Percentiles rank a stretch among this genome's conserved stretches.
Conservation (phyloP, 2,797 vertebrate genomes). For the Sorex maritimensis region DNA sequence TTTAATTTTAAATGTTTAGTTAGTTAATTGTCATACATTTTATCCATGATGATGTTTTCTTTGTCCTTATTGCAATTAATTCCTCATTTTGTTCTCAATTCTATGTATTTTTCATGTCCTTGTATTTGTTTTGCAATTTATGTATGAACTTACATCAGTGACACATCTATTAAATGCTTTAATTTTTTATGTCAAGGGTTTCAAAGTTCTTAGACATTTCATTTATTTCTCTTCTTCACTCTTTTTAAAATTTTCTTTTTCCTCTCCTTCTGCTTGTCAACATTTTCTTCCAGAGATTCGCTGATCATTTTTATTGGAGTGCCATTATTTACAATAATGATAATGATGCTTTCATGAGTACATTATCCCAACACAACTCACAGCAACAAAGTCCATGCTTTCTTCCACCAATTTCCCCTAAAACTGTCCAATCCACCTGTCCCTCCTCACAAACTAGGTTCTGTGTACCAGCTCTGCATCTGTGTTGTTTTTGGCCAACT, state of each 20-base stretch:
- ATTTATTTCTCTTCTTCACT: neutral
- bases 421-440: no score
- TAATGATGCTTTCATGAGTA: no score
- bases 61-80: neutral
- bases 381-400: no score
- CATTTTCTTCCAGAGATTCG: no score
- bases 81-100: neutral
- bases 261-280: no score
- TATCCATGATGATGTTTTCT: neutral
- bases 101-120: neutral
- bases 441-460: no score
- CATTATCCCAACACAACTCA: no score
- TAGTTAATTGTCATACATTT: neutral
- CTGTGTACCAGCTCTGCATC: no score
- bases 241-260: neutral
- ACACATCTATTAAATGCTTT: neutral
- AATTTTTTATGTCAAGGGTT: neutral
- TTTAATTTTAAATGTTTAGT: neutral
- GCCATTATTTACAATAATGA: no score
- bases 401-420: no score
- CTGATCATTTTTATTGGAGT: no score
- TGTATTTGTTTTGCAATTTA: neutral
- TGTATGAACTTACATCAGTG: neutral
- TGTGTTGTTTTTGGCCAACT: no score
- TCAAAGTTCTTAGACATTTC: neutral